Evolutionary conservation across 2,797 vertebrate species (phyloP).

Genomic region (Amblyopsis hoosieri): DNA sequence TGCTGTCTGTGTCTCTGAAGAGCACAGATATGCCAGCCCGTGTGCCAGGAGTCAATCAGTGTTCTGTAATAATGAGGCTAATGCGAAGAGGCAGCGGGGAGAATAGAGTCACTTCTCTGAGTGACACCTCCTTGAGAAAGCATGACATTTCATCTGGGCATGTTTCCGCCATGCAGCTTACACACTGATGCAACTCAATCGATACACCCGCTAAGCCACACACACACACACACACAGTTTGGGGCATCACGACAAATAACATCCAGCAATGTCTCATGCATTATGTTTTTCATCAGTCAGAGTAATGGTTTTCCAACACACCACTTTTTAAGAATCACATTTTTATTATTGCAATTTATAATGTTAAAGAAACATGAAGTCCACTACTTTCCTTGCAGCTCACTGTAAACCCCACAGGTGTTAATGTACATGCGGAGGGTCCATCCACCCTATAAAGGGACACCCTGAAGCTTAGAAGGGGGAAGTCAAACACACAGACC

Average conservation of each 20-base stretch:
- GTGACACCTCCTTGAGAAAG: slow-evolving; percentile 59
- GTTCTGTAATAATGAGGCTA: slow-evolving; percentile 57
- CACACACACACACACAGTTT: neutral
- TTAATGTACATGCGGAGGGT: no score
- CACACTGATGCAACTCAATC: slow-evolving; percentile 7
- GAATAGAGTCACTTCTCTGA: slow-evolving; percentile 67
- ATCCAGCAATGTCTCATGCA: neutral
- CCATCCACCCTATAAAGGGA: no score
- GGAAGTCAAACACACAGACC: no score
- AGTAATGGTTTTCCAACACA: slow-evolving; percentile 17
- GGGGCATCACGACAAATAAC: neutral
- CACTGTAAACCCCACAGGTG: no score
- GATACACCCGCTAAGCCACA: neutral
- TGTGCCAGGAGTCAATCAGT: slow-evolving; percentile 32
- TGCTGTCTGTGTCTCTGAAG: neutral
- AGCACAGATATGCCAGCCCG: neutral
- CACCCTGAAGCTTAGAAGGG: no score
- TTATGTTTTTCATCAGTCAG: neutral
- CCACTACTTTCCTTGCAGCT: no score
- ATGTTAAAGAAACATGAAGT: no score
- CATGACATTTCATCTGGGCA: slow-evolving; percentile 66
- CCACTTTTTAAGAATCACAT: slow-evolving; percentile 3
- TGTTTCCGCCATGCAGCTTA: slow-evolving; percentile 35
- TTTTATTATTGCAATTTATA: neutral
- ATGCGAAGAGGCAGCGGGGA: slow-evolving; percentile 69